These are phyloP conservation scores for Fukomys damarensis DNA, from an alignment of 2,113 vertebrate genomes.

Conservation along the genomic window DNA sequence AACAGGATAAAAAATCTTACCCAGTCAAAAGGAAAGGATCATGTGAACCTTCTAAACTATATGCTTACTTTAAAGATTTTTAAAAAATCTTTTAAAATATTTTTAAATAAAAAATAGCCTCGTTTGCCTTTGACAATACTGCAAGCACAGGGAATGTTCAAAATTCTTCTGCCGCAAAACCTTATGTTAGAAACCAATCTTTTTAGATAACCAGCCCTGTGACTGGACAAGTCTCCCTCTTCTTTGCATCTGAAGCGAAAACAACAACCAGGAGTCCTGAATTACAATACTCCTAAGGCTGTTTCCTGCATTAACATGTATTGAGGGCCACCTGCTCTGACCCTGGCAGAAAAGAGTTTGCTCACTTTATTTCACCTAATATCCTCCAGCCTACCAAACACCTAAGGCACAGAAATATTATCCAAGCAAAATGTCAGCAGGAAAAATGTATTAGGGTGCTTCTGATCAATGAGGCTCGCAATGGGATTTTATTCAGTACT, in stretches of 20 bases:
- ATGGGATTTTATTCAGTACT: neutral
- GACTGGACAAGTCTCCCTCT: neutral
- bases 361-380: neutral
- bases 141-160: neutral
- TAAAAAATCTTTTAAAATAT: too few species aligned
- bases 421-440: neutral
- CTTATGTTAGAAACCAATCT: neutral
- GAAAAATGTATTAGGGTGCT: neutral
- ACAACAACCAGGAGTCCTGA: neutral
- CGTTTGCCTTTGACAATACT: neutral
- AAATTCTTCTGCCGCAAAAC: neutral
- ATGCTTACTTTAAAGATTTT: neutral
- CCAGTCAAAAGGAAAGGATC: slow-evolving; percentile 18
- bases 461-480: neutral
- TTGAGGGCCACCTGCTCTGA: neutral
- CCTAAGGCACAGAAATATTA: neutral
- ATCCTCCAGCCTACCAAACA: neutral
- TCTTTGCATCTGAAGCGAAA: neutral
- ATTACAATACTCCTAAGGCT: neutral
- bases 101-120: neutral
- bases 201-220: neutral
- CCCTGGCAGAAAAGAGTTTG: neutral
- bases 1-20: neutral
- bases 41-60: neutral
- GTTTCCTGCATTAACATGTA: neutral